A percentile compares a stretch with the other conserved stretches of the same genome.
phyloP scores from a whole-genome alignment of 2,113 vertebrate species.

The Gracilinanus agilis region DNA sequence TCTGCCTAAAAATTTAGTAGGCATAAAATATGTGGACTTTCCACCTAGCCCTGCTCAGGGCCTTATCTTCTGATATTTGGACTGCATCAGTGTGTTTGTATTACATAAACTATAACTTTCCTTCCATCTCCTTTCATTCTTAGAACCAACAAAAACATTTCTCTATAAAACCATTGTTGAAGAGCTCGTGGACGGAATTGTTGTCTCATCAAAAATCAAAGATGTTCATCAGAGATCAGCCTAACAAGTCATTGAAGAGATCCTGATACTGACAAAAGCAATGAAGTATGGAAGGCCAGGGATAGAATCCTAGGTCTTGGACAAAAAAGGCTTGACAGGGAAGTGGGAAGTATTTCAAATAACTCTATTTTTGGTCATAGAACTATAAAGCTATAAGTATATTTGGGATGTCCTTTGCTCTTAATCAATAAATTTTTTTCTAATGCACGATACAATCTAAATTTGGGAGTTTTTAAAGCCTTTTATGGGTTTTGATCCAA shows the following conservation, averaged over 20 bases:
- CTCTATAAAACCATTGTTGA: conserved; percentile 82
- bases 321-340: neutral
- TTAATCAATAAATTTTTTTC: neutral
- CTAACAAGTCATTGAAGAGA: conserved; percentile 39
- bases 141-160: conserved; percentile 75
- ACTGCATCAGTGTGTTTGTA: neutral
- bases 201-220: conserved; percentile 76
- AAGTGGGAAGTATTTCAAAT: neutral
- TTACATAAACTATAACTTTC: conserved; percentile 12
- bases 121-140: conserved; percentile 24
- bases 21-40: neutral
- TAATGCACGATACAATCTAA: neutral
- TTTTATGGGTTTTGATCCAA: conserved; percentile 10
- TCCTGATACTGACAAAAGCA: neutral
- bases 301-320: neutral
- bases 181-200: conserved; percentile 82
- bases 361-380: neutral
- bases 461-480: conserved; percentile 20
- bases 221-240: conserved; percentile 72
- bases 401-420: neutral
- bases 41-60: neutral
- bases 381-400: neutral
- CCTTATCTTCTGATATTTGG: neutral
- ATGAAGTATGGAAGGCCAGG: neutral
- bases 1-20: neutral